Conservation (phyloP, 2,888 invertebrate species). For the Hypolimnas misippus region DNA sequence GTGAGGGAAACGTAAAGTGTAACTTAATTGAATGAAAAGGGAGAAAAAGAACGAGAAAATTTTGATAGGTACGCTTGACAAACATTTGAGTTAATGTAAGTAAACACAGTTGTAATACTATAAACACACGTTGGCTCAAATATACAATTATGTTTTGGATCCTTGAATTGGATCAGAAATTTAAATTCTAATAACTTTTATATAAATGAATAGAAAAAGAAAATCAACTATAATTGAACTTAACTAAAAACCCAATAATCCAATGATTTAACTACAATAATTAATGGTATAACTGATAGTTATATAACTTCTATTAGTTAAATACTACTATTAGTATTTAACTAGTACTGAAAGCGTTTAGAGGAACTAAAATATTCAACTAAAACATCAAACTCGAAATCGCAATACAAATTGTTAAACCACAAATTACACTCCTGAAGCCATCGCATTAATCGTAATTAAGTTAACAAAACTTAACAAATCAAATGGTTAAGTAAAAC, state of each 20-base stretch:
- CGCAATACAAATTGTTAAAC: slow-evolving; percentile 33
- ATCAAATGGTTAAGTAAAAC: slow-evolving; percentile 14
- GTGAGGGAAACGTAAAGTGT: slow-evolving; percentile 29
- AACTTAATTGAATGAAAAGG: slow-evolving; percentile 37
- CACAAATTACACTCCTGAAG: slow-evolving; percentile 38
- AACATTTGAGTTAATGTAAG: background rate
- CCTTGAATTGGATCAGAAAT: too few species aligned
- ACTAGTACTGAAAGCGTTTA: too few species aligned
- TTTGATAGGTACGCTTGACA: background rate
- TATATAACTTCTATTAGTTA: too few species aligned
- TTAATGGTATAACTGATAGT: too few species aligned
- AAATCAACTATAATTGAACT: too few species aligned
- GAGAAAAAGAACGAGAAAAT: background rate
- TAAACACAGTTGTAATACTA: background rate
- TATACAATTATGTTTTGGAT: too few species aligned
- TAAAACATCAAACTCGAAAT: background rate
- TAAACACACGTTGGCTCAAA: background rate
- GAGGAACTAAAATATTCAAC: too few species aligned
- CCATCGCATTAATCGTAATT: slow-evolving; percentile 29
- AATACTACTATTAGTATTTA: too few species aligned
- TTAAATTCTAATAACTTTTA: too few species aligned
- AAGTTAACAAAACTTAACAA: slow-evolving; percentile 11
- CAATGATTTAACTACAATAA: too few species aligned
- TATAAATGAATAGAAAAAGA: too few species aligned
- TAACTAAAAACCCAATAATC: too few species aligned